Conservation (phyloP, 2,113 vertebrate genomes). For the Cyphomyrus discorhynchus region DNA sequence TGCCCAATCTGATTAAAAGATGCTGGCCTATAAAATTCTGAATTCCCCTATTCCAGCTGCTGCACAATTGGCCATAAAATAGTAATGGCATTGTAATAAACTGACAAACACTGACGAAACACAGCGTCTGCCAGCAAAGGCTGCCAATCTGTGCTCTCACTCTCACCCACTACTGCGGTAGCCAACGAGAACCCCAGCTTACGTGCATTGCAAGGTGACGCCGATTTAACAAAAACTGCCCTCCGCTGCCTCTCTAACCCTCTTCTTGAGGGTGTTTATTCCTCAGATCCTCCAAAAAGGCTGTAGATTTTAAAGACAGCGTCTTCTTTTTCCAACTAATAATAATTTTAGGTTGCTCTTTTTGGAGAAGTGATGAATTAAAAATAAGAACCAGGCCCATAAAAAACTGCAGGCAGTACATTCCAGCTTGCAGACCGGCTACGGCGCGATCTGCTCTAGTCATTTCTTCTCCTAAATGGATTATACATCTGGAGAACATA, state of each 20-base stretch:
- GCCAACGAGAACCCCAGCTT: neutral
- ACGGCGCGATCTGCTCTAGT: neutral
- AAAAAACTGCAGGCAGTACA: neutral
- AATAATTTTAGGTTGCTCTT: neutral
- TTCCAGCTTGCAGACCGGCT: neutral
- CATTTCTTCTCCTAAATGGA: constrained; percentile 3
- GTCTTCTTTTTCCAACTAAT: neutral
- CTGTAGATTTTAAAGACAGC: neutral
- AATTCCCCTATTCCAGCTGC: neutral
- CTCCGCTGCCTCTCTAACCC: neutral
- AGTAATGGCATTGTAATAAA: neutral
- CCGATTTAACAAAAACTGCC: neutral
- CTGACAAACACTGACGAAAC: neutral
- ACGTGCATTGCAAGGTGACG: neutral
- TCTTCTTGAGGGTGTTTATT: neutral
- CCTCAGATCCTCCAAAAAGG: neutral
- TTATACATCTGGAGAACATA: constrained; percentile 6
- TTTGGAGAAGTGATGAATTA: neutral
- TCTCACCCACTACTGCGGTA: neutral
- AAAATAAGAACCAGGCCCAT: constrained; percentile 9
- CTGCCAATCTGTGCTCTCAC: neutral
- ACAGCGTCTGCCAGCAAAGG: neutral
- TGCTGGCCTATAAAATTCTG: neutral
- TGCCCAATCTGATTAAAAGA: neutral
- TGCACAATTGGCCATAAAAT: neutral